phyloP scores from a whole-genome alignment of 2,797 vertebrate genomes.

The Anas capensis region DNA sequence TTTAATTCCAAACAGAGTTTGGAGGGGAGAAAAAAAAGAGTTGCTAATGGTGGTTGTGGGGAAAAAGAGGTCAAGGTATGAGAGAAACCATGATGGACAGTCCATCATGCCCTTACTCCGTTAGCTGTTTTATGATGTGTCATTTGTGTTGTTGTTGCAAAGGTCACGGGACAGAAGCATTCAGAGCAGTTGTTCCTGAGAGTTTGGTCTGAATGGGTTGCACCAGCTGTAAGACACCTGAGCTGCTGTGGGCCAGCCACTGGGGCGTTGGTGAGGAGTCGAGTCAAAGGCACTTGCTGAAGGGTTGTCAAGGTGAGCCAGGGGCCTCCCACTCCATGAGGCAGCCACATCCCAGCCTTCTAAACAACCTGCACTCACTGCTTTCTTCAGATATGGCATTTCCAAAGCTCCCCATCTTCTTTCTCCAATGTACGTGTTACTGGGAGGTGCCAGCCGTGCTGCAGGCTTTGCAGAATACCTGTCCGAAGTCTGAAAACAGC shows the following conservation, averaged over 20 bases:
- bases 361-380: fast-evolving
- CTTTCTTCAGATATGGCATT: not conserved
- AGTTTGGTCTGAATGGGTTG: not conserved
- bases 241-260: not conserved
- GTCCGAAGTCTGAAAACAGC: not conserved
- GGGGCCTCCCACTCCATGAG: not conserved
- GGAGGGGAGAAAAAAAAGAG: no score
- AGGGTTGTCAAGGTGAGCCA: not conserved
- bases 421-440: not conserved
- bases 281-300: not conserved
- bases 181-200: not conserved
- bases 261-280: not conserved
- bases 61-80: not conserved
- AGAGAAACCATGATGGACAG: not conserved
- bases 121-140: not conserved
- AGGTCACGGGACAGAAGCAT: not conserved
- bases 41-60: not conserved
- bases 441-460: not conserved
- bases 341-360: not conserved
- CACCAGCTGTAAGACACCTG: not conserved
- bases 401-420: not conserved
- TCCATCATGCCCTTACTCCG: not conserved
- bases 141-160: not conserved
- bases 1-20: not conserved
- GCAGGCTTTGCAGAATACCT: not conserved